Conservation (phyloP, 2,797 vertebrate species). For the Oreonectes daqikongensis region DNA sequence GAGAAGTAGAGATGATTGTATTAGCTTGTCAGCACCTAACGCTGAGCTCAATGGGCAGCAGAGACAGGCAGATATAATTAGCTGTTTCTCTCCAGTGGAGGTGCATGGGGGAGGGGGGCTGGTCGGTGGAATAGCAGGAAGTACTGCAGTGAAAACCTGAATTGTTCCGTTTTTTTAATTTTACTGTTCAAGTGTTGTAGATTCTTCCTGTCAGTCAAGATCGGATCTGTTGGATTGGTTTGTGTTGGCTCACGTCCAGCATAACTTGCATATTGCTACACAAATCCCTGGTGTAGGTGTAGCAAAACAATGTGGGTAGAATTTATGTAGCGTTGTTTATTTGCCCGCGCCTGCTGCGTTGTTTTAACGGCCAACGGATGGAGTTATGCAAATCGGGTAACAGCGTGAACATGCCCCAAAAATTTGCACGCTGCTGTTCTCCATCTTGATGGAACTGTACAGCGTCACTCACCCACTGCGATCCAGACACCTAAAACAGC, state of each 20-base stretch:
- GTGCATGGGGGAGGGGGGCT: neutral
- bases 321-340: neutral
- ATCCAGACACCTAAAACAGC: neutral
- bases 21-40: slow-evolving; percentile 71
- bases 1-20: slow-evolving; percentile 70
- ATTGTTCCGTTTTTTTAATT: slow-evolving; percentile 2
- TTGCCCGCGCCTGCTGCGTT: neutral
- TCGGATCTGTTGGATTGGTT: neutral
- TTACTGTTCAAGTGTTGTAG: slow-evolving; percentile 1
- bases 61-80: slow-evolving; percentile 44
- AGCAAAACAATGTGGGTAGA: neutral
- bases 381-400: neutral
- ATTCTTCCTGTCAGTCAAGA: neutral
- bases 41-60: slow-evolving; percentile 53
- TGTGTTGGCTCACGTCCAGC: neutral
- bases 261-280: neutral
- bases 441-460: neutral
- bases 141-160: neutral
- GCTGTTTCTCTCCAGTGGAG: slow-evolving; percentile 1
- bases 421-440: neutral
- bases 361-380: neutral
- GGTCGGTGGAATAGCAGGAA: neutral
- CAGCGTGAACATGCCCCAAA: neutral
- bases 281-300: neutral
- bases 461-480: neutral